These are phyloP conservation scores for Formica exsecta DNA, from an alignment of 1,140 invertebrate species.

Conservation along the genomic window DNA sequence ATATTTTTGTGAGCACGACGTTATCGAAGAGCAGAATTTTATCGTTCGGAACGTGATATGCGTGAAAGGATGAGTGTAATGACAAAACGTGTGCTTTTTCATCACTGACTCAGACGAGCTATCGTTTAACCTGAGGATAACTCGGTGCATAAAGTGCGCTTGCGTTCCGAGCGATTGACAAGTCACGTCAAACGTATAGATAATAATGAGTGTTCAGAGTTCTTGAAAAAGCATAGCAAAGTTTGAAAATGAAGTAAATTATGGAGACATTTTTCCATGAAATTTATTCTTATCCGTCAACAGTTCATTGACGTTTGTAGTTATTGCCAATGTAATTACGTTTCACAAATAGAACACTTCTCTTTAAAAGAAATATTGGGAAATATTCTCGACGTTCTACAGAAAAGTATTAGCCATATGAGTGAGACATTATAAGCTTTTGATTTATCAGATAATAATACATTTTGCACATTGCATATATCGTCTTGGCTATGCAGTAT, in stretches of 20 bases:
- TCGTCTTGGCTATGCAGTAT: no score
- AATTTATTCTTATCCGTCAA: conserved; percentile 4
- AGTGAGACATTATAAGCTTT: no score
- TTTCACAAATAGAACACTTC: background rate
- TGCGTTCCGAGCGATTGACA: conserved; percentile 15
- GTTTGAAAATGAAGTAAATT: conserved; percentile 5
- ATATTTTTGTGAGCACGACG: background rate
- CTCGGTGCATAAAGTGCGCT: conserved; percentile 39
- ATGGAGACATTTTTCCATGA: background rate
- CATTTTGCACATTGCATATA: no score
- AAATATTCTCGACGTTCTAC: no score
- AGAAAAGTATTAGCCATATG: no score
- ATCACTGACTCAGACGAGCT: background rate
- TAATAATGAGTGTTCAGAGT: conserved; percentile 2
- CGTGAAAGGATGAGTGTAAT: background rate
- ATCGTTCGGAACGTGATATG: background rate
- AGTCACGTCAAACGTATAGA: conserved; percentile 8
- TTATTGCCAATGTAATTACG: background rate
- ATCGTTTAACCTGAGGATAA: background rate
- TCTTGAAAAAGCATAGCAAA: background rate
- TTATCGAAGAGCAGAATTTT: background rate
- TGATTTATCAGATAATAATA: no score
- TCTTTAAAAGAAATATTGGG: no score
- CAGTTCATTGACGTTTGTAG: background rate
- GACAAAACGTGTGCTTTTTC: background rate